Conservation (phyloP, 1,140 invertebrate genomes). For the Scaptomyza graminum region DNA sequence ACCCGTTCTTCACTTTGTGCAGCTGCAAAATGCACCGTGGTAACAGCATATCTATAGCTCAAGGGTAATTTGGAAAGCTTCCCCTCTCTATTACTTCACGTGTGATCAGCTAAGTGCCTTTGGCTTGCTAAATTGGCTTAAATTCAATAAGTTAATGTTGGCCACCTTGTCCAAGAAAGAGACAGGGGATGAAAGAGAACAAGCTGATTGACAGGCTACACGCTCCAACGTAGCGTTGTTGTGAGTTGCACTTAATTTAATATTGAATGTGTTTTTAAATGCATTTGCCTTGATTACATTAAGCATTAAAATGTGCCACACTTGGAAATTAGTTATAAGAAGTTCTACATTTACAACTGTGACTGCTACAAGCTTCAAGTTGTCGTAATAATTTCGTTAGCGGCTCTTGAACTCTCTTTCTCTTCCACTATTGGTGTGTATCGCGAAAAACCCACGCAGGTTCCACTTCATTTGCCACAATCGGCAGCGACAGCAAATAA, state of each 20-base stretch:
- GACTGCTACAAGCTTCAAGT: background rate
- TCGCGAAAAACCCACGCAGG: constrained; percentile 46
- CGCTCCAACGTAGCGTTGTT: constrained; percentile 13
- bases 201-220: constrained; percentile 57
- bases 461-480: constrained; percentile 71
- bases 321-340: background rate
- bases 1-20: background rate
- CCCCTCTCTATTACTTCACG: background rate
- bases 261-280: constrained; percentile 55
- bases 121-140: constrained; percentile 66
- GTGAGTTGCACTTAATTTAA: constrained; percentile 57
- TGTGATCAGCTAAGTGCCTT: constrained; percentile 58
- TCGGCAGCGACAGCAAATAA: constrained; percentile 55
- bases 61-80: constrained; percentile 55
- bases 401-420: background rate
- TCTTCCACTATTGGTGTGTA: background rate
- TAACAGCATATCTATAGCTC: constrained; percentile 42
- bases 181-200: too few species aligned
- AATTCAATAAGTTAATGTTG: constrained; percentile 80
- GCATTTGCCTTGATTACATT: constrained; percentile 53
- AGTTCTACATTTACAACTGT: background rate
- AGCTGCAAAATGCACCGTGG: constrained; percentile 8
- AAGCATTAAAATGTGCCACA: constrained; percentile 37
- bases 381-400: constrained; percentile 44
- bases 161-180: background rate